phyloP scores from a whole-genome alignment of 2,888 invertebrate genomes.

The Kryphioiulus occultus region DNA sequence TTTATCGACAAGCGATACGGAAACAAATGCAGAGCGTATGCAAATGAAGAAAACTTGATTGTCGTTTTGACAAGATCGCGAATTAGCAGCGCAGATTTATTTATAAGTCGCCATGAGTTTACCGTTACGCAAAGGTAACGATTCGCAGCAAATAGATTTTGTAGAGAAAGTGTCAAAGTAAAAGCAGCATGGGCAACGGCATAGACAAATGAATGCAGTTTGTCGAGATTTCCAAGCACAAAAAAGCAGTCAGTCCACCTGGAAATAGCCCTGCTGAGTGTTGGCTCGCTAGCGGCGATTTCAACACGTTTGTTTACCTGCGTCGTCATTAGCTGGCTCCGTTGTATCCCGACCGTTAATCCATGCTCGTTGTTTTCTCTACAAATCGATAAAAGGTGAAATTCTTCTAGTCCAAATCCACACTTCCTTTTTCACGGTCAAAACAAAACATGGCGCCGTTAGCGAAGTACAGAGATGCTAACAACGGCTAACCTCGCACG shows the following conservation, averaged over 20 bases:
- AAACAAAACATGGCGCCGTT: conserved; percentile 49
- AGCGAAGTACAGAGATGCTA: background rate
- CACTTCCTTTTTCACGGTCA: conserved; percentile 36
- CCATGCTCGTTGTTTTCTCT: background rate
- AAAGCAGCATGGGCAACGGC: background rate
- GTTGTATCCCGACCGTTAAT: background rate
- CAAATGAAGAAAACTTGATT: background rate
- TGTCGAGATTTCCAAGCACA: conserved; percentile 17
- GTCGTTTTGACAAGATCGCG: background rate
- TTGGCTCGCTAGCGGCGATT: background rate
- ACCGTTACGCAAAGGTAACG: background rate
- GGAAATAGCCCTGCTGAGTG: background rate
- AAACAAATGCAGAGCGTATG: background rate
- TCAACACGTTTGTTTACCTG: conserved; percentile 4
- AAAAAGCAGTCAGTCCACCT: conserved; percentile 39
- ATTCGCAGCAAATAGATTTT: background rate
- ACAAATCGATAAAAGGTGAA: background rate
- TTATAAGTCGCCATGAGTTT: background rate
- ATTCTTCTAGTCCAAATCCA: background rate
- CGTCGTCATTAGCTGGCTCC: background rate
- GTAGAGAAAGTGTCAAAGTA: background rate
- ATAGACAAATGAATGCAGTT: background rate
- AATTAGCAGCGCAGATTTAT: background rate
- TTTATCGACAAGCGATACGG: background rate
- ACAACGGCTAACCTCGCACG: background rate